These are phyloP conservation scores for Lasiommata megera DNA, from an alignment of 2,888 invertebrate species.

Conservation along the genomic window DNA sequence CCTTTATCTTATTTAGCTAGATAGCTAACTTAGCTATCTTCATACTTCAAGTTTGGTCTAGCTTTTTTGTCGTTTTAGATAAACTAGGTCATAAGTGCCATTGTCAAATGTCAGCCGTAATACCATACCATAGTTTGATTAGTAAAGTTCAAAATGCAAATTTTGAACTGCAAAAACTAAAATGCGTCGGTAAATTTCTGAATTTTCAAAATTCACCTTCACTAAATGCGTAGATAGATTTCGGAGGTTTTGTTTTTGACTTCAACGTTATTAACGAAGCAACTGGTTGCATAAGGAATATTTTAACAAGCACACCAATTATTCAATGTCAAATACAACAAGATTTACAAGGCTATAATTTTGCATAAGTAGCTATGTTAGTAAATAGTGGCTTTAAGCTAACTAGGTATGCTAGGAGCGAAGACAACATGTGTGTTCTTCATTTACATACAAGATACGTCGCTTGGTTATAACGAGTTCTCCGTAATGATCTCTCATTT, in stretches of 20 bases:
- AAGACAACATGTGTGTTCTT: not conserved
- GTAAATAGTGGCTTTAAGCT: not conserved
- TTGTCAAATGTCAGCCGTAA: too few species aligned
- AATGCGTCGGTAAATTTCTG: too few species aligned
- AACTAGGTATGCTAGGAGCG: not conserved
- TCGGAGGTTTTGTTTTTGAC: not conserved
- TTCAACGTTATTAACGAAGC: not conserved
- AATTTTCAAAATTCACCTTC: too few species aligned
- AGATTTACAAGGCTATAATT: constrained; percentile 19
- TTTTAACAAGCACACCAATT: constrained; percentile 13
- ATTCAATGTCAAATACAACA: constrained; percentile 12
- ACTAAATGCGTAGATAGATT: too few species aligned
- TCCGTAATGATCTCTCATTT: not conserved
- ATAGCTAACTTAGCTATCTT: too few species aligned
- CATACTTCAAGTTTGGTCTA: too few species aligned
- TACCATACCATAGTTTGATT: too few species aligned
- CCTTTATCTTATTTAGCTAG: too few species aligned
- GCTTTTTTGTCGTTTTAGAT: too few species aligned
- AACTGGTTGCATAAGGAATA: not conserved
- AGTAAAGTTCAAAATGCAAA: too few species aligned
- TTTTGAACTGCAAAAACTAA: too few species aligned
- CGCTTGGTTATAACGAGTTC: not conserved
- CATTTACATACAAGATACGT: not conserved
- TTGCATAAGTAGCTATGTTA: constrained; percentile 19
- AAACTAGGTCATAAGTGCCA: too few species aligned